Evolutionary conservation across 1,140 invertebrate species (phyloP), one percentile per base, ranked within the genome.

Genomic region (Pachyrhynchus sulphureomaculatus): DNA sequence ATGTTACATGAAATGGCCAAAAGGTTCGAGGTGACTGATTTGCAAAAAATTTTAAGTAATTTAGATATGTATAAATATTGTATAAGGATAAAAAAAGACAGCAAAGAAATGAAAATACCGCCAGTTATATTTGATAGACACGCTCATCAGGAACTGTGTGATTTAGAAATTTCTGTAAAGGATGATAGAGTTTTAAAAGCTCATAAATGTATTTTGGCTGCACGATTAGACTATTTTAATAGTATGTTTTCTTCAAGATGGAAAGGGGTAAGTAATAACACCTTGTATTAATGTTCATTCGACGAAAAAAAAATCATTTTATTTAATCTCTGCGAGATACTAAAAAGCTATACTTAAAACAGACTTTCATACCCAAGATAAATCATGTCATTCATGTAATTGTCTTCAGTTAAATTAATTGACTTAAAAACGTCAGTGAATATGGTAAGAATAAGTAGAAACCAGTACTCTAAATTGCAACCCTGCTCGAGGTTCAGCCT

Each of bases 201-300:
- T 33, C 89, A 92, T 72, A 87, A 86, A 62, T 91, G 88, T 75
- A 77, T 92, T 34, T 76, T 91, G 17, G 81, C 83, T 0, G 86
- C 88, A 1, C 72, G 88, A 51, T 75, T 88, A 3, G 88, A 91
- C 42, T 91, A 91, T 75, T 92, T 91, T 75, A 78, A 83, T 44
- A 86, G 84, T 62, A 88, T 91, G 86, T 83, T 90, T 64, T 80
- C 82, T 55, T 80, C 82, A 66, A 81, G 84, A 54, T 91, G 89
- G 89, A 80, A 83, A 51, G 85, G 87, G 78, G 86, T 86, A 68
- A 74, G 74, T 49, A 68, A 62, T 13, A 9, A 20, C 36, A 52
- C 12, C 17, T 52, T 17, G 12, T 18, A 10, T 17, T 42, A 21
- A 8, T 13, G 36, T 57, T 21, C n/a, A n/a, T n/a, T n/a, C n/a